Percentiles rank a stretch among this genome's conserved stretches.
Conservation (phyloP, 2,888 invertebrate species). For the Cheiracanthium punctorium region DNA sequence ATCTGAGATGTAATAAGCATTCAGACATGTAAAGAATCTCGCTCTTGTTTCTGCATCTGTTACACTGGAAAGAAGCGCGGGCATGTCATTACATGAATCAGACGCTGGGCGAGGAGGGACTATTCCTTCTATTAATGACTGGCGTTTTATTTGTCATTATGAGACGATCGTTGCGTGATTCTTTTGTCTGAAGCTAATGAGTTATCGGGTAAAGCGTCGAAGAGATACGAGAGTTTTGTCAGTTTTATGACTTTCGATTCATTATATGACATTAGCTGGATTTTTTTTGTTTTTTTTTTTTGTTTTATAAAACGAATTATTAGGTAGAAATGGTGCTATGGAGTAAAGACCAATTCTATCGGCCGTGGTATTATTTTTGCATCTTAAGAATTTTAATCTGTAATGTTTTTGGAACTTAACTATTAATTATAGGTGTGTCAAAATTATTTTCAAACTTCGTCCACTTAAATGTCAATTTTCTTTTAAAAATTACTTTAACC, state of each 20-base stretch:
- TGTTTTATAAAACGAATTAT: too few species aligned
- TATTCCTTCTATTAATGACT: background rate
- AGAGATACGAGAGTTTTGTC: background rate
- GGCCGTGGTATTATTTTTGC: too few species aligned
- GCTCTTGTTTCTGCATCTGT: slow-evolving; percentile 4
- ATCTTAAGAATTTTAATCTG: too few species aligned
- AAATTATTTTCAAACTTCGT: too few species aligned
- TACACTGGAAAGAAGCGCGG: background rate
- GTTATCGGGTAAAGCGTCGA: background rate
- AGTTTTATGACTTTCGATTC: slow-evolving; percentile 2
- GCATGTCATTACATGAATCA: slow-evolving; percentile 7
- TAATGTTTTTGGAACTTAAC: too few species aligned
- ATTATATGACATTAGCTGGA: background rate
- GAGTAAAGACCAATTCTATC: too few species aligned
- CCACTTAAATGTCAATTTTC: too few species aligned
- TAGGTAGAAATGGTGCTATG: too few species aligned
- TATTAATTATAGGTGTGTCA: too few species aligned
- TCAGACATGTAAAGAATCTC: background rate
- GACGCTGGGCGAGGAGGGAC: background rate
- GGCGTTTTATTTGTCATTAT: background rate
- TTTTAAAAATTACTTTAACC: too few species aligned
- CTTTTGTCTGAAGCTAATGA: background rate
- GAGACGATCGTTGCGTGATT: slow-evolving; percentile 1
- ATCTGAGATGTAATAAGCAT: background rate
- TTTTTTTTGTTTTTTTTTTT: too few species aligned